These are phyloP conservation scores for Macaria liturata DNA, from an alignment of 2,888 invertebrate species.

Conservation along the genomic window DNA sequence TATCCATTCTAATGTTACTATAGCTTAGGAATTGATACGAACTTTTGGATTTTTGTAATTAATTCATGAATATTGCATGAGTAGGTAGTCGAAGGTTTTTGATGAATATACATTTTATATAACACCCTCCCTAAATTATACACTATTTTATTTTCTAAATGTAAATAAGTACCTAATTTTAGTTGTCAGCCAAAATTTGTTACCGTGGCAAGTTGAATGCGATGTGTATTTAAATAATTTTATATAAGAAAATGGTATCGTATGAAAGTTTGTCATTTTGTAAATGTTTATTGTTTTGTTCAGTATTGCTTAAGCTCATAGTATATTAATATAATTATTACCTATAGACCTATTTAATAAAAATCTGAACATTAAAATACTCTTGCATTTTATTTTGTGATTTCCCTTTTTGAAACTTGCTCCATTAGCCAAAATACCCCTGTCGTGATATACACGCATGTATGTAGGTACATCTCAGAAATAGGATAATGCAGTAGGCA, in stretches of 20 bases:
- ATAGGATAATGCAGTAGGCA: too few relatives aligned
- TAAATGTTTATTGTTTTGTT: slow-evolving; percentile 81
- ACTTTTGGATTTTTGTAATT: slow-evolving; percentile 49
- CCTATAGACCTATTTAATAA: slow-evolving; percentile 72
- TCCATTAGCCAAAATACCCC: too few relatives aligned
- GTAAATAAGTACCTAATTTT: slow-evolving; percentile 67
- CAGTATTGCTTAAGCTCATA: slow-evolving; percentile 79
- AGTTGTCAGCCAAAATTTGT: slow-evolving; percentile 63
- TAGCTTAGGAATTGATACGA: slow-evolving; percentile 57
- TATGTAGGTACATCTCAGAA: too few relatives aligned
- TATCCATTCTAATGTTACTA: slow-evolving; percentile 26
- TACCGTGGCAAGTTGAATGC: slow-evolving; percentile 51
- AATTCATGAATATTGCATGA: slow-evolving; percentile 34
- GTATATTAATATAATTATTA: slow-evolving; percentile 70
- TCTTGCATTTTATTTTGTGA: slow-evolving; percentile 2
- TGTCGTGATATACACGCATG: too few relatives aligned
- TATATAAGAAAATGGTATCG: slow-evolving; percentile 53
- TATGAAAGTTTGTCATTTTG: slow-evolving; percentile 66
- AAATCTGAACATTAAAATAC: slow-evolving; percentile 32
- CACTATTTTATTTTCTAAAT: slow-evolving; percentile 46
- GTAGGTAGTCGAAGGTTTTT: slow-evolving; percentile 55
- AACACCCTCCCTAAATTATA: slow-evolving; percentile 38
- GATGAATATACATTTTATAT: slow-evolving; percentile 53
- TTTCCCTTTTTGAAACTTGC: too few relatives aligned
- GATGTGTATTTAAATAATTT: slow-evolving; percentile 41